phyloP scores from a whole-genome alignment of 2,888 invertebrate species.

The Pemphredon lugubris region DNA sequence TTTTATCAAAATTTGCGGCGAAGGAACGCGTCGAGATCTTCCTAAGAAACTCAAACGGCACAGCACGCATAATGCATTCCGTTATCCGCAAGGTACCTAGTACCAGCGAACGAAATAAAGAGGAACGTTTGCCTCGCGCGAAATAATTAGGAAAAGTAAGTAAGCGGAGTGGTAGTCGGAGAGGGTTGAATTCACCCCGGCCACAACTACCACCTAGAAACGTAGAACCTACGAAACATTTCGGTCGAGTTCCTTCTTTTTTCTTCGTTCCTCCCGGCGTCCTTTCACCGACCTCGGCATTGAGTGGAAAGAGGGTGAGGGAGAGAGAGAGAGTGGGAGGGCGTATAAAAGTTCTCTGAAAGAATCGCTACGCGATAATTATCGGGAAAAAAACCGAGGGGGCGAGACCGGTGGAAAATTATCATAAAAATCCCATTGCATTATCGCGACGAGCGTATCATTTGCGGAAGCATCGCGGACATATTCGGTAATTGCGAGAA shows the following conservation, averaged over 20 bases:
- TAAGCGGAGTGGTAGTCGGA: not conserved
- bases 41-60: not conserved
- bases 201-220: too few species aligned
- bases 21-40: not conserved
- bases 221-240: not conserved
- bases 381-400: constrained; percentile 20
- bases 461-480: not conserved
- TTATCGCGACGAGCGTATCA: constrained; percentile 34
- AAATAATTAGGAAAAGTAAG: constrained; percentile 35
- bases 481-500: not conserved
- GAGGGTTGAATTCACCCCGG: too few species aligned
- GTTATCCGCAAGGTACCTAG: not conserved
- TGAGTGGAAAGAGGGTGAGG: too few species aligned
- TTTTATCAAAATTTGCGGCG: too few species aligned
- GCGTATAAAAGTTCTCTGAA: constrained; percentile 21
- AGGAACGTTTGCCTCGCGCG: constrained; percentile 23
- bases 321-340: not conserved
- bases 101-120: not conserved
- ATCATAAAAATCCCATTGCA: constrained; percentile 32
- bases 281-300: not conserved
- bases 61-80: not conserved
- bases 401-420: constrained; percentile 1
- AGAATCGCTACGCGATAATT: constrained; percentile 36
- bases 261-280: not conserved
- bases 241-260: not conserved